phyloP scores from a whole-genome alignment of 1,140 invertebrate genomes.

The Phocides pigmalion region DNA sequence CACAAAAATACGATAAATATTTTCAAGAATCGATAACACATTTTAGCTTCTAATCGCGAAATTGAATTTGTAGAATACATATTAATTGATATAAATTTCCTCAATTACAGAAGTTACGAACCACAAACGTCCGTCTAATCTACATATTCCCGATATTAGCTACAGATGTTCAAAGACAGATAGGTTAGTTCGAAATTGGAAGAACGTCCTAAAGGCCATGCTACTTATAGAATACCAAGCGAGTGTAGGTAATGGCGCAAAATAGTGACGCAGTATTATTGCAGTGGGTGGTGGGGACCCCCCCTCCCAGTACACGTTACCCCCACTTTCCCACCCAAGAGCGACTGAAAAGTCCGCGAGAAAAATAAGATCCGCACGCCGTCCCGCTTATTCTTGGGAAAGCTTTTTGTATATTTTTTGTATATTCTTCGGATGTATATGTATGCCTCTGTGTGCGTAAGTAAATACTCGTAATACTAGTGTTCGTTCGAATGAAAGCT shows the following conservation, averaged over 20 bases:
- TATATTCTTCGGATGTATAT: slow-evolving; percentile 63
- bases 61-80: neutral
- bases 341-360: slow-evolving; percentile 81
- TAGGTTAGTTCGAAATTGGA: slow-evolving; percentile 14
- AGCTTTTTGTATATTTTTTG: slow-evolving; percentile 79
- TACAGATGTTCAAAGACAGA: slow-evolving; percentile 15
- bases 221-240: slow-evolving; percentile 82
- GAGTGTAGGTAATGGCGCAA: slow-evolving; percentile 83
- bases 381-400: slow-evolving; percentile 81
- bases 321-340: slow-evolving; percentile 55
- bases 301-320: slow-evolving; percentile 43
- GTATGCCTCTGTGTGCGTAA: slow-evolving; percentile 48
- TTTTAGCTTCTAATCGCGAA: too few species aligned
- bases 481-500: neutral
- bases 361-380: slow-evolving; percentile 81
- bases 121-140: slow-evolving; percentile 13
- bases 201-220: slow-evolving; percentile 47
- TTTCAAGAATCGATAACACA: too few species aligned
- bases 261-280: slow-evolving; percentile 84
- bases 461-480: slow-evolving; percentile 13
- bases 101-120: slow-evolving; percentile 20
- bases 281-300: slow-evolving; percentile 69
- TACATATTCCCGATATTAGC: slow-evolving; percentile 23
- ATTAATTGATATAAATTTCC: slow-evolving; percentile 21
- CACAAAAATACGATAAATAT: too few species aligned